Evolutionary conservation across 1,140 invertebrate species (phyloP).

Genomic region (Linepithema humile): DNA sequence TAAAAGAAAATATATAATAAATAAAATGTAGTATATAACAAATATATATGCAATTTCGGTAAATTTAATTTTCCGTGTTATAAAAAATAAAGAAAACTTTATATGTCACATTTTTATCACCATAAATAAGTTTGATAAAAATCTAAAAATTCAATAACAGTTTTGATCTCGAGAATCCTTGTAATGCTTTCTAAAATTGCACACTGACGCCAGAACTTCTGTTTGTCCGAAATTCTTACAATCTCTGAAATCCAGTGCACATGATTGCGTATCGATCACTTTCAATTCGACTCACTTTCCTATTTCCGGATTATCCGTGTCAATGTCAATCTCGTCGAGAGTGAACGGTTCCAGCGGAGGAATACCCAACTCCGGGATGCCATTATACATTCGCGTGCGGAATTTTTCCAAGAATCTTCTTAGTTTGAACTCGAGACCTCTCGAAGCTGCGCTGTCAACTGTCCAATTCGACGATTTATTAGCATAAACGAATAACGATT

Average conservation of each 20-base stretch:
- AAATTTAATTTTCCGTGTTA: not conserved
- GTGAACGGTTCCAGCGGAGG: conserved; percentile 77
- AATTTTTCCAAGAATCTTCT: conserved; percentile 79
- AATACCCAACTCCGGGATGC: conserved; percentile 78
- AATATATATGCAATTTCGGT: no score
- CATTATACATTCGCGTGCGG: conserved; percentile 77
- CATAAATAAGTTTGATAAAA: no score
- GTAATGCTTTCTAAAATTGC: not conserved
- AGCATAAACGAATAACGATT: conserved; percentile 49
- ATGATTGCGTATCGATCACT: not conserved
- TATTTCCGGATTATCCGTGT: conserved; percentile 77
- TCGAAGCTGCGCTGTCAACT: conserved; percentile 82
- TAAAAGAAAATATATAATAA: not conserved
- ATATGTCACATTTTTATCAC: not conserved
- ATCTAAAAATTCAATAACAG: no score
- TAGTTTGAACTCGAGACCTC: conserved; percentile 79
- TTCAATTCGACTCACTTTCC: conserved; percentile 75
- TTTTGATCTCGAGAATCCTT: no score
- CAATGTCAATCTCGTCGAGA: conserved; percentile 72
- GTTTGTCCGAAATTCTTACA: not conserved
- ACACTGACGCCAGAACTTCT: not conserved
- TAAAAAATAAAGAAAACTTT: not conserved
- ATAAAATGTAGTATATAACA: no score
- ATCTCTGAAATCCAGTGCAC: not conserved
- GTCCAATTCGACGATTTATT: conserved; percentile 75